phyloP scores from a whole-genome alignment of 2,888 invertebrate species.

The Halictus quadricinctus region DNA sequence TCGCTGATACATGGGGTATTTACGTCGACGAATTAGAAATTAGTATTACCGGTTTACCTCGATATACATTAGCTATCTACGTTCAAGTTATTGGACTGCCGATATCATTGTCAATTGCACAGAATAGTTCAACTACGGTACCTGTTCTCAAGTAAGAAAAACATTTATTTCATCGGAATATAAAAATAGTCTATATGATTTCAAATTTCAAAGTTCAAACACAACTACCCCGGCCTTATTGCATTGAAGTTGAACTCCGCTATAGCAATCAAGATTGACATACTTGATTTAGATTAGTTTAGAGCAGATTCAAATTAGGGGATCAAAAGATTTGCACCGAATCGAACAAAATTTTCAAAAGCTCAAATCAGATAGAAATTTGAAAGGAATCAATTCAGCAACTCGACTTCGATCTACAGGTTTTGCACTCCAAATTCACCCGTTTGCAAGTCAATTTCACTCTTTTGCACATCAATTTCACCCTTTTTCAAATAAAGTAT shows the following conservation, averaged over 20 bases:
- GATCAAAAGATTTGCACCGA: not conserved
- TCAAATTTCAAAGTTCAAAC: not conserved
- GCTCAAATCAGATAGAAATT: not conserved
- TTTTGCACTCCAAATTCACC: no score
- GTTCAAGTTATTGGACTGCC: constrained; percentile 80
- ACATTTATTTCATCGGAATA: not conserved
- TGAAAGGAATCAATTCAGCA: not conserved
- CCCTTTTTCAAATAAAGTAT: no score
- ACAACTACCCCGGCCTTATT: not conserved
- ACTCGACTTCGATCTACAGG: no score
- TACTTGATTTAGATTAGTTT: not conserved
- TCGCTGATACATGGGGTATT: constrained; percentile 82
- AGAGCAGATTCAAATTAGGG: not conserved
- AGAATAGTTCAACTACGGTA: constrained; percentile 68
- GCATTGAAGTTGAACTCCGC: no score
- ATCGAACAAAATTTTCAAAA: not conserved
- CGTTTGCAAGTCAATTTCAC: no score
- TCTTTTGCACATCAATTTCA: no score
- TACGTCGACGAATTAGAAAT: constrained; percentile 82
- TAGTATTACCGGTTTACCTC: constrained; percentile 78
- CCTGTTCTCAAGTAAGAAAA: constrained; percentile 41
- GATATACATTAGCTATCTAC: constrained; percentile 78
- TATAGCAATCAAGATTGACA: not conserved
- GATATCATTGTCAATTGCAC: constrained; percentile 79
- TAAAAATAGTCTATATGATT: not conserved